Base-by-base conservation (phyloP, 2,888 invertebrate genomes). In the Drosophila siamana region DNA sequence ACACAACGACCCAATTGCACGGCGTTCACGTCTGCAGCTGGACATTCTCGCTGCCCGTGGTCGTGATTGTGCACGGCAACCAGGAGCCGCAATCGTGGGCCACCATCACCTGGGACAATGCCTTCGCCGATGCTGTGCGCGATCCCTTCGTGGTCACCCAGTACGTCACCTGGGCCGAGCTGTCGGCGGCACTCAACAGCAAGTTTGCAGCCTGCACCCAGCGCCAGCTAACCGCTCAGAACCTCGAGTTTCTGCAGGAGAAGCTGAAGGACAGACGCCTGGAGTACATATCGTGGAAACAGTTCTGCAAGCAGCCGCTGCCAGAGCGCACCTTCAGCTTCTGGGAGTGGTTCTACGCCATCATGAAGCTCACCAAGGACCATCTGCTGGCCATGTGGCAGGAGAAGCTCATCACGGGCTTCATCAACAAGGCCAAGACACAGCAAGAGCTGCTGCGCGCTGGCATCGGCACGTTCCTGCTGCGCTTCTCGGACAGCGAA, bases 341-440 rank as follows among this genome's bases (percentile, higher is more conserved):
- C 93, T 99, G 99, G 99, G 99, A 99, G 93, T 99, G 99, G 99
- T 99, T 99, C 93, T 99, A 98, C 93, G 97, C 98, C 72, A 97
- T 99, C 1, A 98, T 99, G 94, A 99, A 99, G 92, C 94, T 99
- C 59, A 98, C 98, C 22, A 95, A 98, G 89, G 99, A 99, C 91
- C 98, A 98, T 92, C 93, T 99, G 76, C 93, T 97, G 72, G 96
- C 96, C 19, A 96, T 97, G 43, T 99, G 99, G 99, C 96, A 96
- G 70, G 98, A 98, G 84, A 96, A 96, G 24, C 92, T 95, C 54
- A 96, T 97, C 90, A 94, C 96, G 93, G 99, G 99, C 22, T 99
- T 99, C 93, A 96, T 99, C n/a, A 96, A 97, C 82, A 98, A 99
- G 93, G 95, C 95, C 87, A 96, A 97, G 87, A 91, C 91, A 43